Evolutionary conservation across 2,113 vertebrate genomes (phyloP).

Genomic region (Pica pica): DNA sequence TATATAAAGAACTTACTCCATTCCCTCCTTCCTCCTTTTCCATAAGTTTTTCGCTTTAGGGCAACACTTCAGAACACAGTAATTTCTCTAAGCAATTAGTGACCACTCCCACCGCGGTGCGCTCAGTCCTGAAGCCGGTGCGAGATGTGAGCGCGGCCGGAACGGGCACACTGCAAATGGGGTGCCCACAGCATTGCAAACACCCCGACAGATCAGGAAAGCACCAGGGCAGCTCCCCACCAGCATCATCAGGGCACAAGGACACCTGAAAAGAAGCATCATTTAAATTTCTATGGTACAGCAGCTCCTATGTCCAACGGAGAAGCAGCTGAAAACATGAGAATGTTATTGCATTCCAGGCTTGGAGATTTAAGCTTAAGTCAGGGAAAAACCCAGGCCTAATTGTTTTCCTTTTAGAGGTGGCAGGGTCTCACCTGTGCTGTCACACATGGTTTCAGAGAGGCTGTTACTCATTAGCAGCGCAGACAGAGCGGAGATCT

Average conservation of each 20-base stretch:
- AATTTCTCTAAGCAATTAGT: too few relatives aligned
- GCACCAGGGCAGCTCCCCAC: not conserved
- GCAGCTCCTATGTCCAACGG: not conserved
- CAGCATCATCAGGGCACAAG: not conserved
- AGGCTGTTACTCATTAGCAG: not conserved
- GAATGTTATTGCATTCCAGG: not conserved
- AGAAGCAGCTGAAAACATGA: not conserved
- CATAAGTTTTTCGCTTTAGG: not conserved
- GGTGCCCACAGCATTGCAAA: not conserved
- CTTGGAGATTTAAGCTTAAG: not conserved
- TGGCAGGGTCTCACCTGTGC: not conserved
- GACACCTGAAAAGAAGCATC: not conserved
- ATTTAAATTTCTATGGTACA: not conserved
- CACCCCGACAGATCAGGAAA: not conserved
- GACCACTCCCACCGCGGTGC: fast-evolving
- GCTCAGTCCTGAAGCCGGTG: not conserved
- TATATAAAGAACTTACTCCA: not conserved
- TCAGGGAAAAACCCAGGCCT: not conserved
- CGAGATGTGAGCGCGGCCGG: not conserved
- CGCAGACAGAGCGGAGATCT: not conserved
- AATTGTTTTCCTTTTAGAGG: not conserved
- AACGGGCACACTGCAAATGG: fast-evolving
- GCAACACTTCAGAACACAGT: not conserved
- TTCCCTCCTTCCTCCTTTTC: not conserved
- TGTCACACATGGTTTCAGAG: not conserved